These are phyloP conservation scores for Sapayoa aenigma DNA, from an alignment of 2,113 vertebrate genomes.

Conservation along the genomic window DNA sequence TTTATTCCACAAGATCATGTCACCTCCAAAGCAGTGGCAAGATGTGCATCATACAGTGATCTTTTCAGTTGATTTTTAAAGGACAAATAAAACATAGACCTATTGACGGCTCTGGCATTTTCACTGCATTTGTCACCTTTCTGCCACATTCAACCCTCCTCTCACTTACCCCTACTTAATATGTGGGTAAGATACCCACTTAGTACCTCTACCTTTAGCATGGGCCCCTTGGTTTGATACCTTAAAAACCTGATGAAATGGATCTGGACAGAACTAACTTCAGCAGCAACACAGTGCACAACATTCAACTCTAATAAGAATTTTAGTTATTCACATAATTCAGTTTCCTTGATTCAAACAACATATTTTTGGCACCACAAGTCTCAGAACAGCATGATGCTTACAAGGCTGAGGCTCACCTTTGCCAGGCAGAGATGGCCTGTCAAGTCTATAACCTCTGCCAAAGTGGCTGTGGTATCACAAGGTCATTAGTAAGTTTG, in stretches of 20 bases:
- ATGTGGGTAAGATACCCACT: not conserved
- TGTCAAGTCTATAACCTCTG: conserved; percentile 26
- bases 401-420: not conserved
- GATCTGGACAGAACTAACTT: not conserved
- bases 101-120: not conserved
- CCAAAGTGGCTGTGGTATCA: not conserved
- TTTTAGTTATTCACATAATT: conserved; percentile 17
- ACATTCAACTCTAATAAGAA: not conserved
- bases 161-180: not conserved
- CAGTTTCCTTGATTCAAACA: conserved; percentile 15
- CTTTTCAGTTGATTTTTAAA: not conserved
- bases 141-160: rapidly evolving
- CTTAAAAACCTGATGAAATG: not conserved
- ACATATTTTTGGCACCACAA: not conserved
- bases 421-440: conserved; percentile 3
- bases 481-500: conserved; percentile 39
- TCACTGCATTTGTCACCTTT: not conserved
- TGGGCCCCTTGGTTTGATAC: not conserved
- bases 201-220: not conserved
- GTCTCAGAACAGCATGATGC: conserved; percentile 23
- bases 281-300: not conserved
- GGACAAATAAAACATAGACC: not conserved
- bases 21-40: not conserved
- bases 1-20: not conserved
- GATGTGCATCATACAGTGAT: not conserved